Evolutionary conservation across 2,113 vertebrate genomes (phyloP), one percentile per base, ranked within the genome.

Genomic region (Gila orcuttii): DNA sequence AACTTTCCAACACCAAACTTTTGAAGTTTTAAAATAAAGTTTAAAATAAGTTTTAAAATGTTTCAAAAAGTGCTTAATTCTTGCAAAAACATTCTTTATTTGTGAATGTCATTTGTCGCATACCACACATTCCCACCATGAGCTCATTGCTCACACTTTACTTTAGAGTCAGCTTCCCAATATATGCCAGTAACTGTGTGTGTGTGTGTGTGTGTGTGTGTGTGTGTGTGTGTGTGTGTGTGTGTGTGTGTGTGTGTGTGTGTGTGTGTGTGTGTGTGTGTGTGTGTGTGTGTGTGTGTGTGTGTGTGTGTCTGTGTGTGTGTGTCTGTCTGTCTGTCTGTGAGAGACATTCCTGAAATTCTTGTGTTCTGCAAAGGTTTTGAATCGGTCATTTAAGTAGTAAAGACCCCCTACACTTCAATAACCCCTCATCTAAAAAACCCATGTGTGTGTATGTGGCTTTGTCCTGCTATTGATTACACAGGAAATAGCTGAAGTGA

Each of bases 281-380:
- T 77, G 57, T n/a, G 39, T 77, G 36, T 76, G 5, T 77, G 57
- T 47, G 74, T 64, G 21, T 8, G 47, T 71, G 23, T 55, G 57
- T n/a, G n/a, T n/a, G n/a, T n/a, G n/a, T n/a, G n/a, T n/a, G n/a
- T n/a, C n/a, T n/a, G n/a, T 33, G 33, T 33, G 33, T 45, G 73
- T 77, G 55, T n/a, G 36, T 77, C n/a, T 64, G 5, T 77, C 39
- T 47, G 74, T 52, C 25, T 85, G 21, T 8, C 47, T 71, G 23
- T 55, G 57, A 31, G 10, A 33, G n/a, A 87, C 92, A 94, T 94
- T 94, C 91, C 91, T 90, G 73, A 73, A 89, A 93, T 94, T 87
- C 86, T 85, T 92, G 28, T 25, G 66, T 57, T 64, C 7, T n/a
- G 28, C 28, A 78, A 80, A 52, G 79, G 36, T 59, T 71, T 80